These are phyloP conservation scores for Leptinotarsa lineolata DNA, from an alignment of 1,140 invertebrate genomes.

Conservation along the genomic window DNA sequence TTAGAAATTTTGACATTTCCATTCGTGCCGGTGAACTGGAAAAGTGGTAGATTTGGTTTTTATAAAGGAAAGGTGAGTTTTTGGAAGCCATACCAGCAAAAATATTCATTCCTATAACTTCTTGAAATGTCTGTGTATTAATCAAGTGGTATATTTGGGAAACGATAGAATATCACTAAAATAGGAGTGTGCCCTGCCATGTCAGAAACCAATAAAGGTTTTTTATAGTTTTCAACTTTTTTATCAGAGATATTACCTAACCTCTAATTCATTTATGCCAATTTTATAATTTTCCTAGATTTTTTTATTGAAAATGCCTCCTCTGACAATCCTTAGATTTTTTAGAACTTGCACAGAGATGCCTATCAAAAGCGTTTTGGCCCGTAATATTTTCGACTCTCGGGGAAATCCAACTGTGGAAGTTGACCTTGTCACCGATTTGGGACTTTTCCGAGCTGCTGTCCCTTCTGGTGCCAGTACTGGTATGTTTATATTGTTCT, in stretches of 20 bases:
- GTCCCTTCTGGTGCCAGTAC: conserved; percentile 99
- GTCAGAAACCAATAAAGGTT: background rate
- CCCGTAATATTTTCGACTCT: conserved; percentile 97
- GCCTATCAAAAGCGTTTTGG: conserved; percentile 77
- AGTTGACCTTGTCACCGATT: conserved; percentile 83
- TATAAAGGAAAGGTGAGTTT: background rate
- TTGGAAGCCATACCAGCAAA: background rate
- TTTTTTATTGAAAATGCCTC: conserved; percentile 7
- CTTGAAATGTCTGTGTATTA: no score
- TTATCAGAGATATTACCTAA: background rate
- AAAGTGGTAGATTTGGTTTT: background rate
- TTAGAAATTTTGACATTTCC: conserved; percentile 13
- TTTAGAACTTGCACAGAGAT: conserved; percentile 7
- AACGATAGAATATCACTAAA: background rate
- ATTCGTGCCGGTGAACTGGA: background rate
- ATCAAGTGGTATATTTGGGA: background rate
- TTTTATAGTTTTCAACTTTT: conserved; percentile 2
- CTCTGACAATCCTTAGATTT: conserved; percentile 14
- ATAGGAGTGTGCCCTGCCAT: background rate
- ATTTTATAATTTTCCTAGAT: background rate
- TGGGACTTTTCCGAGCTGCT: conserved; percentile 92
- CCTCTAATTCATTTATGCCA: background rate
- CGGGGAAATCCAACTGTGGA: conserved; percentile 99
- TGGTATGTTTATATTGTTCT: conserved; percentile 58
- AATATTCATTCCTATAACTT: background rate